A percentile compares a stretch with the other conserved stretches of the same genome.
Conservation (phyloP, 2,797 vertebrate species). For the Enteromius thamalakanensis region DNA sequence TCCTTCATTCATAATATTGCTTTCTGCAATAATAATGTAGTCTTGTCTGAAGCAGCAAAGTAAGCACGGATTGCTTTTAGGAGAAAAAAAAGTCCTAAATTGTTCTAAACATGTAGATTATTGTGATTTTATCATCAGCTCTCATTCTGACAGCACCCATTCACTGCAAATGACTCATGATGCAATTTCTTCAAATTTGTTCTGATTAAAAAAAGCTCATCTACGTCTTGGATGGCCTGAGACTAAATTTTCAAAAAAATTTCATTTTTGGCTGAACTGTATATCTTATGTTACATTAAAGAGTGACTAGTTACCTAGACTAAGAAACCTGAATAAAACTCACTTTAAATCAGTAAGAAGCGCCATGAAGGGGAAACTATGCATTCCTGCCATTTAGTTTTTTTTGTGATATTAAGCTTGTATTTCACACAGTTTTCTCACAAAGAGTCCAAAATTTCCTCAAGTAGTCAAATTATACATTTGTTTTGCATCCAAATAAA, state of each 20-base stretch:
- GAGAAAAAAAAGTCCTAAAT: background rate
- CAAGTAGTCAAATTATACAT: slow-evolving; percentile 38
- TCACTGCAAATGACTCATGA: background rate
- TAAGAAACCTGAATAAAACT: background rate
- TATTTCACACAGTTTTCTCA: background rate
- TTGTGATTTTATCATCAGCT: background rate
- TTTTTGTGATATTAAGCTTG: background rate
- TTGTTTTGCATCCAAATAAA: slow-evolving; percentile 41
- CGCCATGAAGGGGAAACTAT: background rate
- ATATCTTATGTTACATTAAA: background rate
- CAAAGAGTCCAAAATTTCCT: slow-evolving; percentile 12
- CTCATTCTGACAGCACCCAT: background rate
- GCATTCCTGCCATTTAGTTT: background rate
- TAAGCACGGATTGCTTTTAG: background rate
- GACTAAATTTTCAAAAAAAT: background rate
- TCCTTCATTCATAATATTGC: background rate
- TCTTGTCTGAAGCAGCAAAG: background rate
- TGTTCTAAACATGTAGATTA: background rate
- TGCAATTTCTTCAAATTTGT: background rate
- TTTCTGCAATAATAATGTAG: background rate
- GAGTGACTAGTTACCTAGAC: background rate
- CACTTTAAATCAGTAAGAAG: background rate
- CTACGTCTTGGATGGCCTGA: background rate
- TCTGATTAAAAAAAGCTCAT: background rate
- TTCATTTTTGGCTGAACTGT: background rate